Evolutionary conservation across 2,888 invertebrate species (phyloP).

Genomic region (Cremastinae sp.): DNA sequence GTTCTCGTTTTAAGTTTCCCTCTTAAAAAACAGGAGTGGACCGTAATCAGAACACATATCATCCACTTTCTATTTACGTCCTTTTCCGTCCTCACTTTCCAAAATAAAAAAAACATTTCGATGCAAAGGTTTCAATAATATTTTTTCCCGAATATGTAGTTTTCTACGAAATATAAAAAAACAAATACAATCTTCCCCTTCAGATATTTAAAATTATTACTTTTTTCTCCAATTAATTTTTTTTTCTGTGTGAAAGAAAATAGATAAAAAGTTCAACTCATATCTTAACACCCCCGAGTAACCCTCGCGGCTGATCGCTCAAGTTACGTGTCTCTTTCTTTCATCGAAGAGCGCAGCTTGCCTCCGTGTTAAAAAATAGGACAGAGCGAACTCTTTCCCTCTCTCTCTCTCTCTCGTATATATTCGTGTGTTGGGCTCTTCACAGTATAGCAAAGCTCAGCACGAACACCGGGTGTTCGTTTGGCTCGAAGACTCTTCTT

Average conservation of each 20-base stretch:
- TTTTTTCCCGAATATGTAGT: no score
- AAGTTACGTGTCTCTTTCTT: conserved; percentile 21
- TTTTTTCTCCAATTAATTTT: not conserved
- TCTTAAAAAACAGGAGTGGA: conserved; percentile 22
- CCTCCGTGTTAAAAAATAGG: conserved; percentile 33
- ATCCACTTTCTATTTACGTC: conserved; percentile 33
- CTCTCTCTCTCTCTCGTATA: conserved; percentile 32
- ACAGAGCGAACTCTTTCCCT: conserved; percentile 3
- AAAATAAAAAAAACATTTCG: conserved; percentile 22
- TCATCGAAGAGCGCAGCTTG: conserved; percentile 57
- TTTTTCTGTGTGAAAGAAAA: no score
- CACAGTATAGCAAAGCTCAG: conserved; percentile 19
- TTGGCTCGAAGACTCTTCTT: conserved; percentile 30
- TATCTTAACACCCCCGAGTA: conserved; percentile 70
- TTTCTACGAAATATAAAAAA: no score
- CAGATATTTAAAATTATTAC: no score
- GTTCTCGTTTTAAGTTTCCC: conserved; percentile 7
- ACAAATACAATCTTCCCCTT: no score
- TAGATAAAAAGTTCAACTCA: not conserved
- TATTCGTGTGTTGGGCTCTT: conserved; percentile 17
- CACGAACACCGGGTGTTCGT: conserved; percentile 57
- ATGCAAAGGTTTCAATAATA: no score
- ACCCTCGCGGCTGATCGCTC: conserved; percentile 58
- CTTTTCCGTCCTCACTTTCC: conserved; percentile 24
- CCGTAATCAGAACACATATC: conserved; percentile 28